These are phyloP conservation scores for Emmelina monodactyla DNA, from an alignment of 2,888 invertebrate genomes.

Conservation along the genomic window DNA sequence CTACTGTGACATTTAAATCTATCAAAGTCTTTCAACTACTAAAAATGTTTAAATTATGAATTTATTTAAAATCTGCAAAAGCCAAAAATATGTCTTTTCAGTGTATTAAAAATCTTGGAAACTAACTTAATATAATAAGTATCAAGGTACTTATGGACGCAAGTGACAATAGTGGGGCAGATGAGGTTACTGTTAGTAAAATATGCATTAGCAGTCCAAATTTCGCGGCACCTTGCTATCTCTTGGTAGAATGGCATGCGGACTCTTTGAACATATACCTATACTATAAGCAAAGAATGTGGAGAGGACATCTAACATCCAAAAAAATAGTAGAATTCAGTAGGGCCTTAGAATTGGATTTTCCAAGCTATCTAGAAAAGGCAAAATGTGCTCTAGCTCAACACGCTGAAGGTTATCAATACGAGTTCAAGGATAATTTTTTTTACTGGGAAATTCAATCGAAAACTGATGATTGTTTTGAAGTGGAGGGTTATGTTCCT, in stretches of 20 bases:
- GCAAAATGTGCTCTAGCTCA: constrained; percentile 30
- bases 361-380: constrained; percentile 26
- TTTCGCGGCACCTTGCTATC: constrained; percentile 27
- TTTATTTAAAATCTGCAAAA: no score
- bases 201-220: no score
- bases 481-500: constrained; percentile 44
- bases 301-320: constrained; percentile 40
- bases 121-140: no score
- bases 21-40: no score
- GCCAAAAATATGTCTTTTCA: no score
- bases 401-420: constrained; percentile 28
- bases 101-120: no score
- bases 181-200: no score
- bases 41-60: no score
- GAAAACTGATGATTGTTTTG: constrained; percentile 21
- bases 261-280: constrained; percentile 39
- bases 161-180: no score
- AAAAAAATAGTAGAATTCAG: constrained; percentile 35
- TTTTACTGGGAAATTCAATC: constrained; percentile 42
- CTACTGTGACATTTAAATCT: no score
- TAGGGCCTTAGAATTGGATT: constrained; percentile 30
- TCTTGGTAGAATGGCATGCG: constrained; percentile 36
- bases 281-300: constrained; percentile 25
- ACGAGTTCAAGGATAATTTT: constrained; percentile 40
- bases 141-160: no score